phyloP scores from a whole-genome alignment of 2,888 invertebrate species.

The Acheta domesticus region DNA sequence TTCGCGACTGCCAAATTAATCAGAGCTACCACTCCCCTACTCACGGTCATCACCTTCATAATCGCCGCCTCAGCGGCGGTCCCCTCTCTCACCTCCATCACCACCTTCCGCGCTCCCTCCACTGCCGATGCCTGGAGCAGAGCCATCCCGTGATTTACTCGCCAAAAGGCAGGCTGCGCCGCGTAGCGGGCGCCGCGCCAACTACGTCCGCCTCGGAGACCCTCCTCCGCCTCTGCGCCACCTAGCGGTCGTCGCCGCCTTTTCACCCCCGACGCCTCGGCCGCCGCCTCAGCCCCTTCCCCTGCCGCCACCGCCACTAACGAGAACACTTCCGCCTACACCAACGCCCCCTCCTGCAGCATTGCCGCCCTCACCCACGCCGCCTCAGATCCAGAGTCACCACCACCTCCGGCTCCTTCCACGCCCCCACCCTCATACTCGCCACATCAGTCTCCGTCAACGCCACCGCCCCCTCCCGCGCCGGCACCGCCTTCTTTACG shows the following conservation, averaged over 20 bases:
- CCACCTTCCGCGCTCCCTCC: neutral
- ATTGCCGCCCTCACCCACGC: neutral
- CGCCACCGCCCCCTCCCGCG: neutral
- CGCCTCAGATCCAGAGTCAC: neutral
- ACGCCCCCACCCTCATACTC: too few relatives aligned
- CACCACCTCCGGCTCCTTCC: neutral
- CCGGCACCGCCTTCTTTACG: neutral
- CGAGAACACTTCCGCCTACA: neutral
- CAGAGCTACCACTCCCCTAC: too few relatives aligned
- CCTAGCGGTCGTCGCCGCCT: neutral
- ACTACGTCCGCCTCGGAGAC: neutral
- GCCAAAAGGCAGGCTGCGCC: neutral
- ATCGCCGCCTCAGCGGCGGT: neutral
- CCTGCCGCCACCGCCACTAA: neutral
- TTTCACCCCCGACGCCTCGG: neutral
- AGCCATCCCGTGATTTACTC: slow-evolving; percentile 18
- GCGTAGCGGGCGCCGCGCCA: slow-evolving; percentile 1
- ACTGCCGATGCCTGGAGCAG: neutral
- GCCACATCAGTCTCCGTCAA: neutral
- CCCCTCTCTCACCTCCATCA: neutral
- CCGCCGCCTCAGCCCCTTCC: neutral
- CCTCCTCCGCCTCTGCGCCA: neutral
- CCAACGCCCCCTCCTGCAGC: neutral
- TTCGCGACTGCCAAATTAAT: too few relatives aligned
- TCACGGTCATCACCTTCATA: too few relatives aligned